Percentiles rank a stretch among this genome's conserved stretches.
These are phyloP conservation scores for Entomobrya proxima DNA, from an alignment of 2,888 invertebrate species.

Conservation along the genomic window DNA sequence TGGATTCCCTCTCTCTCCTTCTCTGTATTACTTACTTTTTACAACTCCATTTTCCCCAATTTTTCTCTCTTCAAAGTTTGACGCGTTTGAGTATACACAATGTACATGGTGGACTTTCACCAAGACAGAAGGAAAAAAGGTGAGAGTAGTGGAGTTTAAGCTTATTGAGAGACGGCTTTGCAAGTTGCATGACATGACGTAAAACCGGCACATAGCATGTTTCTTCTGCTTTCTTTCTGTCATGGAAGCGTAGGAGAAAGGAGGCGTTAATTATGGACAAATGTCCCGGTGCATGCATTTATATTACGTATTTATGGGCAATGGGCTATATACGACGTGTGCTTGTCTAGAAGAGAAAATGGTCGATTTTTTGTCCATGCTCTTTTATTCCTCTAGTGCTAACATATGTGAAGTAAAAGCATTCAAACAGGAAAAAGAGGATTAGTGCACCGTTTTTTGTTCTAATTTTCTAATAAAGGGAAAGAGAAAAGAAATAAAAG, in stretches of 20 bases:
- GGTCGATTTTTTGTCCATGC: no score
- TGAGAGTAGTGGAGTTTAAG: background rate
- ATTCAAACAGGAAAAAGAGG: no score
- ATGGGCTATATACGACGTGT: background rate
- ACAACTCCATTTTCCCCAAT: conserved; percentile 5
- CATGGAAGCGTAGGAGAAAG: background rate
- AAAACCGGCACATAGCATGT: no score
- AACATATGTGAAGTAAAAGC: no score
- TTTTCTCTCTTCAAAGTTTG: background rate
- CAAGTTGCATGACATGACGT: no score
- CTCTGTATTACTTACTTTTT: conserved; percentile 18
- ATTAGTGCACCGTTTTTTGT: background rate
- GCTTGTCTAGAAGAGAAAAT: background rate
- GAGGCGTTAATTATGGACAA: conserved; percentile 27
- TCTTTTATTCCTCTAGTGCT: no score
- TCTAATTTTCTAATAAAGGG: background rate
- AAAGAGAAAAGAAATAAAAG: background rate
- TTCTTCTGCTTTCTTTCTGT: no score
- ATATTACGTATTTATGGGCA: conserved; percentile 26
- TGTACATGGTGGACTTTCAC: background rate
- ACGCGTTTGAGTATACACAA: background rate
- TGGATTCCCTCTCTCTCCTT: no score
- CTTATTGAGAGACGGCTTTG: no score
- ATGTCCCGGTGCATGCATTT: conserved; percentile 30
- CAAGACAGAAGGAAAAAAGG: background rate